A percentile compares a stretch with the other conserved stretches of the same genome.
These are phyloP conservation scores for Pinna nobilis DNA, from an alignment of 1,140 invertebrate species.

Conservation along the genomic window DNA sequence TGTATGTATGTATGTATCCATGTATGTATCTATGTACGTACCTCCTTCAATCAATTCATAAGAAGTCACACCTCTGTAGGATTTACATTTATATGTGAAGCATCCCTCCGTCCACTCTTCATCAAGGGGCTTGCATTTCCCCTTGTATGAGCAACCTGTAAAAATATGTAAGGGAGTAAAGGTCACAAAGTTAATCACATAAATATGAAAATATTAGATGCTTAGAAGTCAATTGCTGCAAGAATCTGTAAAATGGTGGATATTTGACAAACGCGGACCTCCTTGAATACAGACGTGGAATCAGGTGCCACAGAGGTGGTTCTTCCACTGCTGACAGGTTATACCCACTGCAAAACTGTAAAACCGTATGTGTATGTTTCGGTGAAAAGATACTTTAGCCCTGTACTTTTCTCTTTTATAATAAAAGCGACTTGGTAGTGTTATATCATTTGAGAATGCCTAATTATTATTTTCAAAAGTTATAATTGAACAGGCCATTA, in stretches of 20 bases:
- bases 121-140: slow-evolving; percentile 31
- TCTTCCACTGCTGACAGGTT: slow-evolving; percentile 34
- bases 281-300: slow-evolving; percentile 24
- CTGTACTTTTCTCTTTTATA: too few species aligned
- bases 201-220: too few species aligned
- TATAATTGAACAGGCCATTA: too few species aligned
- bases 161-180: too few species aligned
- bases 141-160: slow-evolving; percentile 37
- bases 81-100: slow-evolving; percentile 34
- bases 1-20: not conserved
- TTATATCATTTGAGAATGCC: too few species aligned
- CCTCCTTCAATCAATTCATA: slow-evolving; percentile 41
- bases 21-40: not conserved
- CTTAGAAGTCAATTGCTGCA: not conserved
- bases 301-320: slow-evolving; percentile 37
- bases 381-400: too few species aligned
- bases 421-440: too few species aligned
- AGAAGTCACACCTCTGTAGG: not conserved
- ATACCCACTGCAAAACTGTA: too few species aligned
- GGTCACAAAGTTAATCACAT: not conserved
- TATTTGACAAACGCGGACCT: slow-evolving; percentile 14
- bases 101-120: slow-evolving; percentile 41
- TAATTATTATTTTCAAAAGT: too few species aligned
- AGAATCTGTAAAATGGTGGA: not conserved
- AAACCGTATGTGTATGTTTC: too few species aligned